phyloP scores from a whole-genome alignment of 2,888 invertebrate species.

The Caenorhabditis japonica region DNA sequence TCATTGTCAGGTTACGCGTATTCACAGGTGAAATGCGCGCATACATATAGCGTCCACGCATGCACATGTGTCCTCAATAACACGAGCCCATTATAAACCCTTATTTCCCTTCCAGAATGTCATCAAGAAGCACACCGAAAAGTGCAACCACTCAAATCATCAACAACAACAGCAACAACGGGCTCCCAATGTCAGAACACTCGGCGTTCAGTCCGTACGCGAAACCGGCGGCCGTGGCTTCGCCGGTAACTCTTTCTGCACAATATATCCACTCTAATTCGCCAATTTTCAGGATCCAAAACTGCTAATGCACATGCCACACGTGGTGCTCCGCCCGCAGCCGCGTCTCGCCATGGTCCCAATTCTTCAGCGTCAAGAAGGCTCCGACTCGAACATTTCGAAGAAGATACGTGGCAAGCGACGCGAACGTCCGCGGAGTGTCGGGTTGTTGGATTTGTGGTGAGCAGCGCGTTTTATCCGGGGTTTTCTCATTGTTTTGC shows the following conservation, averaged over 20 bases:
- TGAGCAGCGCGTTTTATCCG: slow-evolving; percentile 6
- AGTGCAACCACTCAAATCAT: slow-evolving; percentile 26
- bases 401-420: slow-evolving; percentile 63
- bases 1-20: too few relatives aligned
- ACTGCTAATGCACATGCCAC: slow-evolving; percentile 7
- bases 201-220: slow-evolving; percentile 47
- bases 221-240: slow-evolving; percentile 20
- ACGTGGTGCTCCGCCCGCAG: slow-evolving; percentile 50
- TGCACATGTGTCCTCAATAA: too few relatives aligned
- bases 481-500: too few relatives aligned
- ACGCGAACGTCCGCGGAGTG: slow-evolving; percentile 60
- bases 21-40: too few relatives aligned
- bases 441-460: slow-evolving; percentile 54
- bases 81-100: too few relatives aligned
- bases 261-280: background rate
- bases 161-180: slow-evolving; percentile 14
- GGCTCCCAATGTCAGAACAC: slow-evolving; percentile 34
- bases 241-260: slow-evolving; percentile 3
- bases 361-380: slow-evolving; percentile 55
- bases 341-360: slow-evolving; percentile 38
- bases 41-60: too few relatives aligned
- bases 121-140: slow-evolving; percentile 30
- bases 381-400: slow-evolving; percentile 60
- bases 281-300: slow-evolving; percentile 10
- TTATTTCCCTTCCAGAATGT: slow-evolving; percentile 40